phyloP scores from a whole-genome alignment of 2,888 invertebrate species.

The Andrena praecox region DNA sequence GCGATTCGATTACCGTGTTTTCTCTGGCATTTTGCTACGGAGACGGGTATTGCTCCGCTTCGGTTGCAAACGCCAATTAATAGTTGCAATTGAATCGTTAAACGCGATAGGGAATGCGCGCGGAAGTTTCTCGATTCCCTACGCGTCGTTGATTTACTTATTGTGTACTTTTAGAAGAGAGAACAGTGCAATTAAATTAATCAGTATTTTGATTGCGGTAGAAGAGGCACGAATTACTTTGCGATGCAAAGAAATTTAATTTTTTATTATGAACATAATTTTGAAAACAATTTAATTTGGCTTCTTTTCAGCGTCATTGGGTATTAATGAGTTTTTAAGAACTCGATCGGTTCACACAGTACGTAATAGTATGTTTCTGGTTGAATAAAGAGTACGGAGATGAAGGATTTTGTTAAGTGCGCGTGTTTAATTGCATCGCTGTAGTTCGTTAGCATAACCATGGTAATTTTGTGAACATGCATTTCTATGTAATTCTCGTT shows the following conservation, averaged over 20 bases:
- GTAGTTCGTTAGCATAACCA: conserved; percentile 14
- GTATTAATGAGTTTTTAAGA: background rate
- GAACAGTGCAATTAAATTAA: too few species aligned
- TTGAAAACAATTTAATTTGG: too few species aligned
- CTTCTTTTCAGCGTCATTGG: too few species aligned
- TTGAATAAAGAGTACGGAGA: background rate
- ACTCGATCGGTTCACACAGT: too few species aligned
- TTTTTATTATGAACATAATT: too few species aligned
- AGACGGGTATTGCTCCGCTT: background rate
- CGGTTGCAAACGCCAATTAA: conserved; percentile 3
- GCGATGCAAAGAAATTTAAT: too few species aligned
- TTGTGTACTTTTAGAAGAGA: too few species aligned
- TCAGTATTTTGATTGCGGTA: too few species aligned
- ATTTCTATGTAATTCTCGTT: conserved; percentile 19
- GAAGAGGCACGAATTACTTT: too few species aligned
- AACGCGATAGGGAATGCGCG: background rate
- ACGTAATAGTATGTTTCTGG: background rate
- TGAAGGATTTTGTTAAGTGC: background rate
- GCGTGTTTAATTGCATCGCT: background rate
- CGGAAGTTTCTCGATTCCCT: background rate
- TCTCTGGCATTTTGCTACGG: conserved; percentile 32
- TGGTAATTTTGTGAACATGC: conserved; percentile 9
- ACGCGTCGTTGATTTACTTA: background rate
- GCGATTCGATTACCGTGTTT: conserved; percentile 34
- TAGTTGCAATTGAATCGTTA: background rate